These are phyloP conservation scores for Vanessa atalanta DNA, from an alignment of 1,140 invertebrate species.

Conservation along the genomic window DNA sequence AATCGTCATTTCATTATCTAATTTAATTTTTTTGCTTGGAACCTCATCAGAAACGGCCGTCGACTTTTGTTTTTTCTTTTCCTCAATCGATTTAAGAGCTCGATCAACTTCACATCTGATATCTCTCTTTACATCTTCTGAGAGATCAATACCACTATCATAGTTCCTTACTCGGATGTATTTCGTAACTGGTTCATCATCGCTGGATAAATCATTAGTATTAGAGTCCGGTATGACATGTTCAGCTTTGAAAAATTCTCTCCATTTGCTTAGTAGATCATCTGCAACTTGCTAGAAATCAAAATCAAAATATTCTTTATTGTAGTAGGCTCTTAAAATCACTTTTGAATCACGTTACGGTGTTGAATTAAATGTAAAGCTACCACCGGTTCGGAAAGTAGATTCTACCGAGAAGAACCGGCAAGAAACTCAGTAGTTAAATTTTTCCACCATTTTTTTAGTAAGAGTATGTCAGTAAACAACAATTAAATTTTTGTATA, in stretches of 20 bases:
- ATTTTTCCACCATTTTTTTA: too few species aligned
- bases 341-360: too few species aligned
- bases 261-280: constrained; percentile 37
- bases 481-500: too few species aligned
- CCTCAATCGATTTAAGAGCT: constrained; percentile 42
- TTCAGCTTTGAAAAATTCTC: constrained; percentile 38
- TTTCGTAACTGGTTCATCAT: constrained; percentile 71
- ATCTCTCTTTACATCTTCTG: constrained; percentile 58
- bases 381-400: too few species aligned
- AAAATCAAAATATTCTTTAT: constrained; percentile 20
- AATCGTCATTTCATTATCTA: constrained; percentile 15
- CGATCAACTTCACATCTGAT: constrained; percentile 59
- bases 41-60: not conserved
- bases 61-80: constrained; percentile 21
- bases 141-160: constrained; percentile 57
- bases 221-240: constrained; percentile 34
- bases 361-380: too few species aligned
- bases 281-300: constrained; percentile 50
- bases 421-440: too few species aligned
- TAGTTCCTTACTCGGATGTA: constrained; percentile 50
- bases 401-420: too few species aligned
- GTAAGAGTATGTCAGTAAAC: too few species aligned
- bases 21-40: constrained; percentile 30
- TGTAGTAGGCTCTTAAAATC: too few species aligned
- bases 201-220: constrained; percentile 15